Evolutionary conservation across 2,113 vertebrate species (phyloP).

Genomic region (Zosterops lateralis): DNA sequence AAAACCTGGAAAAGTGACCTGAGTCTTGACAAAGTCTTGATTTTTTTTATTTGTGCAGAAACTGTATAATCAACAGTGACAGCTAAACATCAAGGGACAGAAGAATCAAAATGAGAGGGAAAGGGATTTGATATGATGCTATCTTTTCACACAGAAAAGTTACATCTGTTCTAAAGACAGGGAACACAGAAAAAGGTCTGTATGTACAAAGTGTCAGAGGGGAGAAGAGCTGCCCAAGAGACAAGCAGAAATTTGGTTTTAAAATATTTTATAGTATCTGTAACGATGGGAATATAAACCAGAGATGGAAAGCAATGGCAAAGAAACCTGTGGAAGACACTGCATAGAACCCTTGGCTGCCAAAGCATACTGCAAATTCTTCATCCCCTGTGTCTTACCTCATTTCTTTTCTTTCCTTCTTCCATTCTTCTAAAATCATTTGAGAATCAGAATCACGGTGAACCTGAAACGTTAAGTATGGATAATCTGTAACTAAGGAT

Average conservation of each 20-base stretch:
- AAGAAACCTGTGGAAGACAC: background rate
- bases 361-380: background rate
- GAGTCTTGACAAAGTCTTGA: background rate
- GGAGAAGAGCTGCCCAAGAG: background rate
- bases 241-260: background rate
- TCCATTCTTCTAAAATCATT: conserved; percentile 90
- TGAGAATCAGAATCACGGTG: conserved; percentile 86
- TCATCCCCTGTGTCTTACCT: conserved; percentile 71
- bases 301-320: background rate
- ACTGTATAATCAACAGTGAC: background rate
- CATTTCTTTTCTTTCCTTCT: conserved; percentile 87
- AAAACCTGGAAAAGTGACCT: background rate
- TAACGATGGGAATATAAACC: background rate
- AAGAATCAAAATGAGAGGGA: background rate
- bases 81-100: background rate
- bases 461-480: conserved; percentile 73
- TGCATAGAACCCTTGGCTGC: background rate
- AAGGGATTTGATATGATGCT: background rate
- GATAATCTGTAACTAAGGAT: background rate
- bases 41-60: background rate
- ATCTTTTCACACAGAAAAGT: background rate
- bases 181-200: background rate
- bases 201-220: background rate
- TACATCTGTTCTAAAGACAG: background rate
- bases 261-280: background rate